phyloP scores from a whole-genome alignment of 2,888 invertebrate genomes.

The Drosophila algonquin region DNA sequence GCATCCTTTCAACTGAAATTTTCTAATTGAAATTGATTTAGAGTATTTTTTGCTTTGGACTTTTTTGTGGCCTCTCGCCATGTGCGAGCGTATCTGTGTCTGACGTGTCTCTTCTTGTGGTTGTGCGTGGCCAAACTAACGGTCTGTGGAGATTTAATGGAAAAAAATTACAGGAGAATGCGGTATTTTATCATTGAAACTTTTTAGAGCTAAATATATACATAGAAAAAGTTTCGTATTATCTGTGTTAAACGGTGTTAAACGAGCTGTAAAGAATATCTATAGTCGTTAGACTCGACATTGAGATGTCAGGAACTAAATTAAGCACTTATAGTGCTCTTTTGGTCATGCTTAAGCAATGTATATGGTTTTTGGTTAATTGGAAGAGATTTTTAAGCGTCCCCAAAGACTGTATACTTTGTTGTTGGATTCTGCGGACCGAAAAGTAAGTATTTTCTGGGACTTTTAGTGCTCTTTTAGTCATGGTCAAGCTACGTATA shows the following conservation, averaged over 20 bases:
- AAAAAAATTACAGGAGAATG: background rate
- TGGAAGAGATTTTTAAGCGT: too few species aligned
- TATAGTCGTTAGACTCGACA: too few species aligned
- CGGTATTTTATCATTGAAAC: background rate
- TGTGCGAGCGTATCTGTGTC: slow-evolving; percentile 2
- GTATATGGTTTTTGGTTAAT: too few species aligned
- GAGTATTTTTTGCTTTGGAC: slow-evolving; percentile 59
- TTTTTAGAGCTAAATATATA: background rate
- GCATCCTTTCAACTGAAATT: slow-evolving; percentile 70
- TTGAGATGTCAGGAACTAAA: too few species aligned
- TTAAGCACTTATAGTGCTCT: too few species aligned
- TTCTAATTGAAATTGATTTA: slow-evolving; percentile 78
- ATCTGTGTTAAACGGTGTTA: background rate
- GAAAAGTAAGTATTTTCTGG: too few species aligned
- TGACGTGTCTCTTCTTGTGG: slow-evolving; percentile 5
- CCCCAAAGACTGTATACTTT: too few species aligned
- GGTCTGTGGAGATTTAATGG: slow-evolving; percentile 2
- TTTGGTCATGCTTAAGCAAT: too few species aligned
- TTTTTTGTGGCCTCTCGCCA: slow-evolving; percentile 12
- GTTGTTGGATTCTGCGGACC: too few species aligned
- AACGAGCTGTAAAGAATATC: too few species aligned
- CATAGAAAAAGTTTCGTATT: background rate
- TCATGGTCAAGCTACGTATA: too few species aligned
- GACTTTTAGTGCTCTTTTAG: too few species aligned
- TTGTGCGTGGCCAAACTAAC: slow-evolving; percentile 31